Percentiles rank a stretch among this genome's conserved stretches.
These are phyloP conservation scores for Bufotes viridis DNA, from an alignment of 2,797 vertebrate genomes.

Conservation along the genomic window DNA sequence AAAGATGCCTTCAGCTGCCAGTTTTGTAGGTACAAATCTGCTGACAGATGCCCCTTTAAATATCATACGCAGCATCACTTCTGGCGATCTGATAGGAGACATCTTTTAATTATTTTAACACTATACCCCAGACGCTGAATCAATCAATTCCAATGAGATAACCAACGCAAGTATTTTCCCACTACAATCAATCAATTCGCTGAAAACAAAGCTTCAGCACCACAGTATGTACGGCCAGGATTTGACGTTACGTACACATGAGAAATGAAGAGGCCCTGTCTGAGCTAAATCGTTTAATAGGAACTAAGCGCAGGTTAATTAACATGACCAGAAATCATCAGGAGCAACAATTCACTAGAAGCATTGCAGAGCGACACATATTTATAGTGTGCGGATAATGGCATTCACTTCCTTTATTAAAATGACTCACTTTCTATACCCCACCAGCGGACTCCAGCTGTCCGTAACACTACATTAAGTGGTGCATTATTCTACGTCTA, in stretches of 20 bases:
- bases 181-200: not conserved
- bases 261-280: not conserved
- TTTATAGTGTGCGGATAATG: not conserved
- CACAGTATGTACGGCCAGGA: not conserved
- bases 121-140: not conserved
- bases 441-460: not conserved
- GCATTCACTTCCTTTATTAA: not conserved
- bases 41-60: too few relatives aligned
- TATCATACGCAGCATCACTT: too few relatives aligned
- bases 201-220: not conserved
- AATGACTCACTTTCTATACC: not conserved
- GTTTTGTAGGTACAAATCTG: too few relatives aligned
- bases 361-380: not conserved
- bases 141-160: not conserved
- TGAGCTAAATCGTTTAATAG: not conserved
- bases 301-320: not conserved
- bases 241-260: not conserved
- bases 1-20: too few relatives aligned
- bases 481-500: not conserved
- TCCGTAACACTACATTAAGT: not conserved
- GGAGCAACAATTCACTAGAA: not conserved
- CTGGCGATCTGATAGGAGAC: not conserved
- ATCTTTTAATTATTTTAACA: not conserved
- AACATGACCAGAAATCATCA: not conserved
- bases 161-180: not conserved